Percentiles rank a stretch among this genome's conserved stretches.
Evolutionary conservation across 2,888 invertebrate genomes (phyloP).

Genomic region (Melinaea menophilus): DNA sequence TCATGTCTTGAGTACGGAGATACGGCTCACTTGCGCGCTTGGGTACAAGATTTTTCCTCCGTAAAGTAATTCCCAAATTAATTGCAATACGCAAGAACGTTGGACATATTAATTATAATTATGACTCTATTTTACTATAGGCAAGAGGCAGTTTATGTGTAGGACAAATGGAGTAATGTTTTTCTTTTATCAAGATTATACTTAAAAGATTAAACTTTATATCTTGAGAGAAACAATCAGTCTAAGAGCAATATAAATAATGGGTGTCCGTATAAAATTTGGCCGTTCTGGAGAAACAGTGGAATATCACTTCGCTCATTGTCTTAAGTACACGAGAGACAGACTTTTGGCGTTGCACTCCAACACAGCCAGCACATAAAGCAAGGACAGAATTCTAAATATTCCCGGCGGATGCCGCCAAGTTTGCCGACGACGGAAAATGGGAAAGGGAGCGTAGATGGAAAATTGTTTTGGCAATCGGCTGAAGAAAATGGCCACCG

Average conservation of each 20-base stretch:
- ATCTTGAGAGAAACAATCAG: constrained; percentile 18
- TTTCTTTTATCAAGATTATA: not conserved
- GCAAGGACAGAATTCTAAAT: constrained; percentile 52
- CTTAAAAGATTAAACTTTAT: constrained; percentile 1
- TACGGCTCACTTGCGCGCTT: constrained; percentile 48
- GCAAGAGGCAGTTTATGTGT: too few relatives aligned
- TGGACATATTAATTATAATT: not conserved
- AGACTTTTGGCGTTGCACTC: constrained; percentile 40
- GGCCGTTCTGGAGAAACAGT: constrained; percentile 6
- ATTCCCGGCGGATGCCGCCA: constrained; percentile 57
- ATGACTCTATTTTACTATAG: too few relatives aligned
- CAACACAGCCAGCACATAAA: constrained; percentile 45
- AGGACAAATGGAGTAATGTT: too few relatives aligned
- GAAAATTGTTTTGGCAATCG: constrained; percentile 70
- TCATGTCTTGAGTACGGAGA: constrained; percentile 41
- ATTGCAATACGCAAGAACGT: not conserved
- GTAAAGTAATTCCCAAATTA: not conserved
- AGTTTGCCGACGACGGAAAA: constrained; percentile 65
- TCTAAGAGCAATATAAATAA: constrained; percentile 25
- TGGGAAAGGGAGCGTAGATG: constrained; percentile 66
- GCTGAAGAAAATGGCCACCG: constrained; percentile 64
- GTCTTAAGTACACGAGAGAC: constrained; percentile 42
- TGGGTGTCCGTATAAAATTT: constrained; percentile 17
- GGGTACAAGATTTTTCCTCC: constrained; percentile 17
- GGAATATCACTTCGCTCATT: constrained; percentile 34